phyloP scores from a whole-genome alignment of 2,113 vertebrate genomes.

The Cinclus mexicanus region DNA sequence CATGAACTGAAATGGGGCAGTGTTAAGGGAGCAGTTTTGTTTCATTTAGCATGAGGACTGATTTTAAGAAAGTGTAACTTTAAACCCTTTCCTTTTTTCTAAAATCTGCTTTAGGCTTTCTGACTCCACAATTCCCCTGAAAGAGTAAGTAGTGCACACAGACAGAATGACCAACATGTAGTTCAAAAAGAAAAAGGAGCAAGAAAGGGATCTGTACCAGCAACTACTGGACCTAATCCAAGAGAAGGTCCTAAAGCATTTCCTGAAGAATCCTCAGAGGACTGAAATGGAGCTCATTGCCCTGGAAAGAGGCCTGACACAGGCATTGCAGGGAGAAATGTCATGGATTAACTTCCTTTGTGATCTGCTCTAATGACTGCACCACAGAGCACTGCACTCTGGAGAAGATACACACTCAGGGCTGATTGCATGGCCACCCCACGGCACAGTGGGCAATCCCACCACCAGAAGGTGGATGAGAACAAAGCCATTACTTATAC shows the following conservation, averaged over 20 bases:
- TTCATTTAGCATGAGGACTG: neutral
- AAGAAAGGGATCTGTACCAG: neutral
- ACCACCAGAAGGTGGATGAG: neutral
- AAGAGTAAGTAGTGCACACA: neutral
- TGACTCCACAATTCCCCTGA: neutral
- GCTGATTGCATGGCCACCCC: neutral
- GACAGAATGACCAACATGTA: neutral
- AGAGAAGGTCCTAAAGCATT: constrained; percentile 31
- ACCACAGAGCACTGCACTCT: neutral
- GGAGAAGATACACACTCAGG: neutral
- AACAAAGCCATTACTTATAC: neutral
- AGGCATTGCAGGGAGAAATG: neutral
- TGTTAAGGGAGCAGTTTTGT: neutral
- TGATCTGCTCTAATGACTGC: neutral
- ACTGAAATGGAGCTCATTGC: constrained; percentile 28
- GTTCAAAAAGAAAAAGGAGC: neutral
- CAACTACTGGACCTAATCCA: neutral
- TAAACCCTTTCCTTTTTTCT: neutral
- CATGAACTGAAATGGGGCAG: neutral
- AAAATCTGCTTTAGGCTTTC: neutral
- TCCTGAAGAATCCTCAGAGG: constrained; percentile 2
- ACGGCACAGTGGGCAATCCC: neutral
- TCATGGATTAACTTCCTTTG: neutral
- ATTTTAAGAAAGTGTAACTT: neutral
- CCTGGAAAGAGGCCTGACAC: constrained; percentile 14